phyloP scores from a whole-genome alignment of 2,888 invertebrate species.

The Acanthopleura granulata region DNA sequence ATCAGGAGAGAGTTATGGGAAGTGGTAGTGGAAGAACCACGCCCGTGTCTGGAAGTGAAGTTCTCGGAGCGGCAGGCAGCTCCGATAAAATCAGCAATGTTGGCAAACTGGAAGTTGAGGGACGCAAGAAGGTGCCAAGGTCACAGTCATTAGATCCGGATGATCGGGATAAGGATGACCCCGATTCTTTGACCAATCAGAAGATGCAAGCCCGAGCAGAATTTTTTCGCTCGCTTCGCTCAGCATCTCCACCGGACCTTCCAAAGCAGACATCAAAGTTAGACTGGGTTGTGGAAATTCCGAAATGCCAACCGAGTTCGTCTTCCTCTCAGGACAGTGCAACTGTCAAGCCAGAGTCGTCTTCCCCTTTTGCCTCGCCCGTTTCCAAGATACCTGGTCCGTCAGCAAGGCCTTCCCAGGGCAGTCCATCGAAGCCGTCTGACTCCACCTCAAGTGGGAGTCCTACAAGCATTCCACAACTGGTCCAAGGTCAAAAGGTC shows the following conservation, averaged over 20 bases:
- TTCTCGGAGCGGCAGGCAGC: neutral
- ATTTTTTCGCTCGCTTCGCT: neutral
- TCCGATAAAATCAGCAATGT: slow-evolving; percentile 1
- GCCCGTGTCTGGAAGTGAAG: neutral
- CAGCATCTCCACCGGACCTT: neutral
- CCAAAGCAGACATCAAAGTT: neutral
- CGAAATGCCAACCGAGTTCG: neutral
- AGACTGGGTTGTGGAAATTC: slow-evolving; percentile 10
- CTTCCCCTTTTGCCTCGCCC: neutral
- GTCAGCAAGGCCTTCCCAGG: neutral
- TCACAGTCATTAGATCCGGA: neutral
- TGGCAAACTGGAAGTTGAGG: neutral
- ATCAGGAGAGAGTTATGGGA: neutral
- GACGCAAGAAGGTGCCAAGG: neutral
- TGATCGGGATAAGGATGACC: neutral
- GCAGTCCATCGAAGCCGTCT: neutral
- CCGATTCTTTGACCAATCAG: neutral
- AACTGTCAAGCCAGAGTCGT: neutral
- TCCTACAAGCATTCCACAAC: neutral
- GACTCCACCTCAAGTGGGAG: neutral
- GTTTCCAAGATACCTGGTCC: neutral
- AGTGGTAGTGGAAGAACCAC: neutral
- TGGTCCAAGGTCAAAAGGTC: neutral
- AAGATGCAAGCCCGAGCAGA: neutral
- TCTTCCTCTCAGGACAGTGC: neutral